Percentiles rank a stretch among this genome's conserved stretches.
phyloP scores from a whole-genome alignment of 2,888 invertebrate species.

The Athalia cordata region DNA sequence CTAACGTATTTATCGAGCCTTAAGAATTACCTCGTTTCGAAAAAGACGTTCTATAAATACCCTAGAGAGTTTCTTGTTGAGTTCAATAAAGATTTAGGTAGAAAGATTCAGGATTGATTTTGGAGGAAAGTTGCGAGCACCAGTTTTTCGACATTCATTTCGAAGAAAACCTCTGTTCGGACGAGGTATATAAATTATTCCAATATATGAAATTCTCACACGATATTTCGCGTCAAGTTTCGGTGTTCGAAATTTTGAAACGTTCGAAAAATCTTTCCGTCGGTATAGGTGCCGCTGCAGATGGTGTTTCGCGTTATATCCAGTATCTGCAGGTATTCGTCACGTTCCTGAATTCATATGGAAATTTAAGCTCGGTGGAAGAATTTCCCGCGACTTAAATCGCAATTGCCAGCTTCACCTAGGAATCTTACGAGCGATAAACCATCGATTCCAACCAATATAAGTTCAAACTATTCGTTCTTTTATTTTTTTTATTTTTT shows the following conservation, averaged over 20 bases:
- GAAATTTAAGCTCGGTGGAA: slow-evolving; percentile 1
- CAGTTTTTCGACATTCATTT: background rate
- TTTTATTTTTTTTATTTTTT: background rate
- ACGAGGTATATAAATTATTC: background rate
- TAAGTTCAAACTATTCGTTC: slow-evolving; percentile 2
- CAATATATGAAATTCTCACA: background rate
- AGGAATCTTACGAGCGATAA: slow-evolving; percentile 28
- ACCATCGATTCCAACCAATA: slow-evolving; percentile 41
- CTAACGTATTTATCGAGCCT: no score
- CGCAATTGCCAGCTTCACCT: background rate
- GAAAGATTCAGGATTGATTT: background rate
- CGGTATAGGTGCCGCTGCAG: background rate
- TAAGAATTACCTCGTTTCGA: no score
- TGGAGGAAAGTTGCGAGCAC: background rate
- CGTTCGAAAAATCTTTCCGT: background rate
- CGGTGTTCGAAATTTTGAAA: background rate
- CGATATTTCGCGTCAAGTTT: background rate
- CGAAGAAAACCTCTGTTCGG: no score
- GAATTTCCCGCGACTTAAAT: slow-evolving; percentile 16
- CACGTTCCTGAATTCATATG: slow-evolving; percentile 30
- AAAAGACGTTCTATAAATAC: no score
- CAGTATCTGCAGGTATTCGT: slow-evolving; percentile 25
- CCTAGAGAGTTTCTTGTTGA: background rate
- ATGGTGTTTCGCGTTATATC: background rate
- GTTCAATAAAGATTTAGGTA: background rate